Evolutionary conservation across 2,888 invertebrate genomes (phyloP).

Genomic region (Resseliella maxima): DNA sequence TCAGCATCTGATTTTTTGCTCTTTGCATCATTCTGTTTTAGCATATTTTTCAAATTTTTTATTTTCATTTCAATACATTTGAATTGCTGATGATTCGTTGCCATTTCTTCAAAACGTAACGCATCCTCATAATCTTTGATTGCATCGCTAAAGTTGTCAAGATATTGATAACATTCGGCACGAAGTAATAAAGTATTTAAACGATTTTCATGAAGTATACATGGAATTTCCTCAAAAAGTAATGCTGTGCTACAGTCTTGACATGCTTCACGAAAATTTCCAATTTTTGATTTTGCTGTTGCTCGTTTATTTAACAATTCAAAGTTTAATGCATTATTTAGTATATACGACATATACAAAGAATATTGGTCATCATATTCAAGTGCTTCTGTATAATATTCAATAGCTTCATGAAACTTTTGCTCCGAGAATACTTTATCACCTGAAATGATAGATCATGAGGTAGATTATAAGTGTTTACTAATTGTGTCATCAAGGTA

Average conservation of each 20-base stretch:
- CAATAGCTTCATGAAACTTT: not conserved
- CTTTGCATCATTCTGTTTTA: constrained; percentile 72
- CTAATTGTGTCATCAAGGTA: too few relatives aligned
- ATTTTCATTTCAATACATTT: not conserved
- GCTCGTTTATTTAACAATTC: not conserved
- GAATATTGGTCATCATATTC: not conserved
- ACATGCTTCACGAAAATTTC: not conserved
- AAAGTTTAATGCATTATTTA: not conserved
- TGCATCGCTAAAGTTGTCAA: not conserved
- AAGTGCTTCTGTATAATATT: not conserved
- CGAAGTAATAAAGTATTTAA: not conserved
- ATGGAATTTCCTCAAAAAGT: not conserved
- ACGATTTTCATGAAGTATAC: too few relatives aligned
- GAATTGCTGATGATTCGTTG: not conserved
- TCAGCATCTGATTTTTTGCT: constrained; percentile 90
- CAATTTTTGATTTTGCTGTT: not conserved
- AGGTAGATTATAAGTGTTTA: too few relatives aligned
- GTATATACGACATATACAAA: too few relatives aligned
- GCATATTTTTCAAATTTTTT: not conserved
- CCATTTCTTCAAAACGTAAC: not conserved
- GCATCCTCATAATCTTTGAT: not conserved
- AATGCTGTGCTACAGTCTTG: not conserved
- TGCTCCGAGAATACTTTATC: not conserved
- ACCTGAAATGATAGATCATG: not conserved
- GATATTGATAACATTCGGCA: not conserved